These are phyloP conservation scores for Notodonta ziczac DNA, from an alignment of 2,888 invertebrate species.

Conservation along the genomic window DNA sequence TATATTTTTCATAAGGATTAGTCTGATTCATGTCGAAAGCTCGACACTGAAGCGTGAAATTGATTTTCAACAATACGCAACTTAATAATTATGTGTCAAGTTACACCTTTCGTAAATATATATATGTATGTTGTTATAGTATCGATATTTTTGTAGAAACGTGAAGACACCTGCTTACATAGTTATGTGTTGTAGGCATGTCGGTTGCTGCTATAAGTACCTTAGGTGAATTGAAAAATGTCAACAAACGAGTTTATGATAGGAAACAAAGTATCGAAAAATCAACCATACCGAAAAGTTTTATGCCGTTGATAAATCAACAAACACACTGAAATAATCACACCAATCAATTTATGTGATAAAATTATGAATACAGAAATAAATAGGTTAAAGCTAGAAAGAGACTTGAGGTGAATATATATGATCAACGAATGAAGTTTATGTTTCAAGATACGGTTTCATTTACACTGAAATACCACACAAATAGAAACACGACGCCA, in stretches of 20 bases:
- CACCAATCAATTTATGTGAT: too few relatives aligned
- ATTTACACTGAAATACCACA: too few relatives aligned
- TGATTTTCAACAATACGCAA: constrained; percentile 34
- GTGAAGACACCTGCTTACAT: background rate
- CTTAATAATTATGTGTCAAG: constrained; percentile 2
- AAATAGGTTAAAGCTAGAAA: too few relatives aligned
- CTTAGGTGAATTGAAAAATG: background rate
- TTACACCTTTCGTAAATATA: background rate
- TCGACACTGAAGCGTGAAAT: constrained; percentile 40
- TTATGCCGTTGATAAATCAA: too few relatives aligned
- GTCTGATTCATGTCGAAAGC: constrained; percentile 16
- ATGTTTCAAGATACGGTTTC: too few relatives aligned
- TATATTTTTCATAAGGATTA: constrained; percentile 1
- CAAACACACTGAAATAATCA: too few relatives aligned
- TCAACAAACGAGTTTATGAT: background rate
- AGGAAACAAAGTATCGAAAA: too few relatives aligned
- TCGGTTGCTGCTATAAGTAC: background rate
- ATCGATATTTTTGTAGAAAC: background rate
- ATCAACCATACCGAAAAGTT: too few relatives aligned
- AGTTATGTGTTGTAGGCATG: background rate
- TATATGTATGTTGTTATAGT: background rate
- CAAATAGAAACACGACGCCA: background rate
- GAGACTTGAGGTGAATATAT: too few relatives aligned
- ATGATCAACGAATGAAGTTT: too few relatives aligned
- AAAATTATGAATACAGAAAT: too few relatives aligned